Evolutionary conservation across 2,113 vertebrate species (phyloP).

Genomic region (Psittacula cyanocephala): DNA sequence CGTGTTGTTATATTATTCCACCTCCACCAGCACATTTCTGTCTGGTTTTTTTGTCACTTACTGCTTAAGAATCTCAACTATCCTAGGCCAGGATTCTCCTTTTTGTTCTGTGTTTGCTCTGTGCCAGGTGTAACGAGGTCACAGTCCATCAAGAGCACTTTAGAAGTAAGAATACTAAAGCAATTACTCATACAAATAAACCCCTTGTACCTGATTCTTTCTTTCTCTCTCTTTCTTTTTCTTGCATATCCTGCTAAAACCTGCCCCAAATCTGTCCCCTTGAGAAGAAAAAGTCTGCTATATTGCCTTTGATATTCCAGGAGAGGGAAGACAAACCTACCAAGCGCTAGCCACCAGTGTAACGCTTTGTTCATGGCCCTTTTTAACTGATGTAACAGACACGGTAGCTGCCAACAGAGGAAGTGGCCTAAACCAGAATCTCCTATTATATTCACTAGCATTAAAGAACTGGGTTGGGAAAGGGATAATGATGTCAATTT

Average conservation of each 20-base stretch:
- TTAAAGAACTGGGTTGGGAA: conserved; percentile 32
- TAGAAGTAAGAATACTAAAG: conserved; percentile 24
- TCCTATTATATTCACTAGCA: not conserved
- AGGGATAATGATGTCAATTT: conserved; percentile 35
- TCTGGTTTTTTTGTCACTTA: not conserved
- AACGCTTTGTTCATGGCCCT: not conserved
- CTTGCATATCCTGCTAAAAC: not conserved
- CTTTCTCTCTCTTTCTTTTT: not conserved
- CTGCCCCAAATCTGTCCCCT: not conserved
- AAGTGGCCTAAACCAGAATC: not conserved
- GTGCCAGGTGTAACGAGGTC: conserved; percentile 29
- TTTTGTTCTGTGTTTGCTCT: not conserved
- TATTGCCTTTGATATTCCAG: conserved; percentile 16
- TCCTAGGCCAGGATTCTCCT: not conserved
- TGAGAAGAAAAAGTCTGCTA: not conserved
- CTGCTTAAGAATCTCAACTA: not conserved
- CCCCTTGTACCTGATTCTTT: not conserved
- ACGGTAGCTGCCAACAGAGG: not conserved
- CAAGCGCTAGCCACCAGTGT: not conserved
- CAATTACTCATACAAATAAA: conserved; percentile 36
- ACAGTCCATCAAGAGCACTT: conserved; percentile 12
- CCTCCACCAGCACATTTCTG: not conserved
- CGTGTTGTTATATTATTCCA: not conserved
- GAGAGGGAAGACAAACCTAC: not conserved
- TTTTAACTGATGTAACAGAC: not conserved